phyloP scores from a whole-genome alignment of 2,797 vertebrate genomes.

The Onychomys arenicola region DNA sequence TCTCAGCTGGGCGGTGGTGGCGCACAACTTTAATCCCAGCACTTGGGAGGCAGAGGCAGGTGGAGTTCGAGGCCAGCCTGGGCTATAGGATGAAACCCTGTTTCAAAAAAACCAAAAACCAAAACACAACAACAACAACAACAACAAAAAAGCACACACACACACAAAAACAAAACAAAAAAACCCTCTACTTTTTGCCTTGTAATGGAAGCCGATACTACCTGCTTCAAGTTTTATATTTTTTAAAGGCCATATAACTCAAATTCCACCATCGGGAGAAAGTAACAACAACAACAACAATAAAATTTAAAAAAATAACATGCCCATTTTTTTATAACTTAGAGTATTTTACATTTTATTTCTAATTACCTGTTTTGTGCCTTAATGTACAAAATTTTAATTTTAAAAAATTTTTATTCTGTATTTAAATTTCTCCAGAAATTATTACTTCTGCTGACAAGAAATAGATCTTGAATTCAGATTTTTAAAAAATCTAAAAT shows the following conservation, averaged over 20 bases:
- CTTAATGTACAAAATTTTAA: background rate
- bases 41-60: no score
- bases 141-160: no score
- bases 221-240: background rate
- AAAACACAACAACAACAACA: no score
- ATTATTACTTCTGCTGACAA: background rate
- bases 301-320: background rate
- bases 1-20: no score
- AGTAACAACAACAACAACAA: background rate
- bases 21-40: no score
- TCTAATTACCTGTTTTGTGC: constrained; percentile 30
- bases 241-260: background rate
- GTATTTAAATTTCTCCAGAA: background rate
- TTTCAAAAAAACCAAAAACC: no score
- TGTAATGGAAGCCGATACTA: background rate
- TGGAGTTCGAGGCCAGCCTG: no score
- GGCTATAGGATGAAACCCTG: no score
- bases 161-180: no score
- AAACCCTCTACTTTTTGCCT: background rate
- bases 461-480: background rate
- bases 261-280: background rate
- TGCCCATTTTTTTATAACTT: background rate
- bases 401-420: background rate
- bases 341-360: background rate
- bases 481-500: background rate